A percentile compares a stretch with the other conserved stretches of the same genome.
Conservation (phyloP, 2,888 invertebrate species). For the Macaria liturata region DNA sequence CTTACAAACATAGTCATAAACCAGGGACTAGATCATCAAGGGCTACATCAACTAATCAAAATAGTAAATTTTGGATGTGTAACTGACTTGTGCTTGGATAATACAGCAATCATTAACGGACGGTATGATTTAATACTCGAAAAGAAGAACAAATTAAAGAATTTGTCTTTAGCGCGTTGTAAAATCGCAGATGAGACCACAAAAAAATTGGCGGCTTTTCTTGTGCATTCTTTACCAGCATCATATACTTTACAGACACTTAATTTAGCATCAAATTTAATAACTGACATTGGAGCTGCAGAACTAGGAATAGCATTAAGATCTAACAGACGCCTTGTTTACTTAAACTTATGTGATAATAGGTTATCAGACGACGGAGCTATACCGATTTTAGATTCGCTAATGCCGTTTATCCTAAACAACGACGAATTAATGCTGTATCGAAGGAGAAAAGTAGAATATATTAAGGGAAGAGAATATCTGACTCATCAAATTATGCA, state of each 20-base stretch:
- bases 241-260: slow-evolving; percentile 6
- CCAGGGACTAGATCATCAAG: slow-evolving; percentile 37
- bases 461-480: slow-evolving; percentile 1
- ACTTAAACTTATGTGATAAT: slow-evolving; percentile 18
- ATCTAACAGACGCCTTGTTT: slow-evolving; percentile 21
- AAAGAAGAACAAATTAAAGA: background rate
- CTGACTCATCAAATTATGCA: background rate
- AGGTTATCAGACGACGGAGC: slow-evolving; percentile 15
- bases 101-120: background rate
- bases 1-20: slow-evolving; percentile 48
- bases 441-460: background rate
- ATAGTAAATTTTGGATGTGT: background rate
- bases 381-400: slow-evolving; percentile 3
- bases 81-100: slow-evolving; percentile 18
- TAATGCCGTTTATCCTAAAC: slow-evolving; percentile 3
- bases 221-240: slow-evolving; percentile 6
- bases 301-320: slow-evolving; percentile 47
- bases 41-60: slow-evolving; percentile 9
- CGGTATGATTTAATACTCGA: slow-evolving; percentile 11
- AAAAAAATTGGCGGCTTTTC: slow-evolving; percentile 4
- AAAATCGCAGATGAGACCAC: slow-evolving; percentile 3
- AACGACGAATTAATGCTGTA: slow-evolving; percentile 1
- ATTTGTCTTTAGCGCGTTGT: slow-evolving; percentile 15
- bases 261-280: slow-evolving; percentile 47
- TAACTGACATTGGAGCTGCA: slow-evolving; percentile 53